Percentiles rank a stretch among this genome's conserved stretches.
phyloP scores from a whole-genome alignment of 2,888 invertebrate genomes.

The Pilophorus perplexus region DNA sequence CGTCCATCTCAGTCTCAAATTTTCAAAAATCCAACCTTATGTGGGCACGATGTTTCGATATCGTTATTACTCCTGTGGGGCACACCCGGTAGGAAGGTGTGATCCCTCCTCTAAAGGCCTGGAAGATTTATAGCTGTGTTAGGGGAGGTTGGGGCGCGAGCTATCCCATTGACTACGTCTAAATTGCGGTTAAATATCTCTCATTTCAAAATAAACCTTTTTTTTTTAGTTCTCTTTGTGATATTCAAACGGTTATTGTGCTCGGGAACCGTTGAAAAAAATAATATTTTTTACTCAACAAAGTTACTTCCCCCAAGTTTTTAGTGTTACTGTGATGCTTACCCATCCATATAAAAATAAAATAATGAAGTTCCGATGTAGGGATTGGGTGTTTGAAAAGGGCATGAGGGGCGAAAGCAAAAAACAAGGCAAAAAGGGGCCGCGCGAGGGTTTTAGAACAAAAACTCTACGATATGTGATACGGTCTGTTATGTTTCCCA shows the following conservation, averaged over 20 bases:
- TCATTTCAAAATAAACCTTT: constrained; percentile 12
- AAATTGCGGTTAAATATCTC: constrained; percentile 38
- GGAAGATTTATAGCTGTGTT: constrained; percentile 18
- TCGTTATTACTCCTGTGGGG: too few species aligned
- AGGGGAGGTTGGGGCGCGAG: constrained; percentile 24
- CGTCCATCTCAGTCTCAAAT: too few species aligned
- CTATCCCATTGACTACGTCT: constrained; percentile 1
- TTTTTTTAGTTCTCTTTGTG: neutral
- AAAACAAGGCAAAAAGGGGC: neutral
- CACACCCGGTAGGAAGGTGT: neutral
- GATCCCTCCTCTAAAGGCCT: neutral
- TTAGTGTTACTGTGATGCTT: neutral
- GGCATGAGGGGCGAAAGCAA: neutral
- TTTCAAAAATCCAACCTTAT: too few species aligned
- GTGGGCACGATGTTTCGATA: too few species aligned
- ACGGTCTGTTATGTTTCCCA: neutral
- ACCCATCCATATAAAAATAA: neutral
- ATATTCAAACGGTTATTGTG: neutral
- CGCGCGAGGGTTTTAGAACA: neutral
- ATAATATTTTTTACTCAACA: neutral
- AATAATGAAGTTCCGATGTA: neutral
- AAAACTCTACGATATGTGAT: neutral
- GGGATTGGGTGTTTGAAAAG: neutral
- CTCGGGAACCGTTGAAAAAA: constrained; percentile 2
- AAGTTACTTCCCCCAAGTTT: neutral